Conservation (phyloP, 2,797 vertebrate genomes). For the Catamblyrhynchus diadema region DNA sequence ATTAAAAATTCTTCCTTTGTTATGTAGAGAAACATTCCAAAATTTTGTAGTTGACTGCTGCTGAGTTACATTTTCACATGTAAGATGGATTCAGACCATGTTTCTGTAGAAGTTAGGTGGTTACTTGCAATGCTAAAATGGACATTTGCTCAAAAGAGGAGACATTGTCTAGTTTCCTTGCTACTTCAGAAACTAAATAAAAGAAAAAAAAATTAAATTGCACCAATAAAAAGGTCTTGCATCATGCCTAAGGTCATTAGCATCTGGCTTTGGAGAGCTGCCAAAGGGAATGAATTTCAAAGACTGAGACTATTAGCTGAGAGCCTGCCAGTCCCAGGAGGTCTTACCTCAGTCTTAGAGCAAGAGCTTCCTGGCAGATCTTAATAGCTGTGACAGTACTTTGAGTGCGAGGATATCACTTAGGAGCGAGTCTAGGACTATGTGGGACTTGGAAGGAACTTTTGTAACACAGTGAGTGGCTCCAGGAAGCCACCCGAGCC, state of each 20-base stretch:
- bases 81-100: not conserved
- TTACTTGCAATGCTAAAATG: not conserved
- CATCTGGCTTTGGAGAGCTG: conserved; percentile 59
- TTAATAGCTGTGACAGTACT: conserved; percentile 60
- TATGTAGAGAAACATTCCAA: not conserved
- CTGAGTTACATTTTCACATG: not conserved
- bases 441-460: not conserved
- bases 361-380: conserved; percentile 64
- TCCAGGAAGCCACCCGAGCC: not conserved
- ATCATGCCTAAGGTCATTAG: conserved; percentile 66
- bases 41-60: not conserved
- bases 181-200: not conserved
- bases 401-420: not conserved
- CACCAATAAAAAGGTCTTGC: conserved; percentile 53
- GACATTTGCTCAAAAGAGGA: not conserved
- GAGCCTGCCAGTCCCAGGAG: conserved; percentile 53
- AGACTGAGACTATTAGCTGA: conserved; percentile 63
- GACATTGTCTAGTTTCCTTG: not conserved
- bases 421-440: not conserved
- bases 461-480: not conserved
- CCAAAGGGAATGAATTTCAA: conserved; percentile 64
- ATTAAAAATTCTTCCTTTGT: not conserved
- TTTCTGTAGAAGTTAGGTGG: not conserved
- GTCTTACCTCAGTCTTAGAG: conserved; percentile 55
- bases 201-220: not conserved